Conservation (phyloP, 1,140 invertebrate genomes). For the Drosophila ficusphila region DNA sequence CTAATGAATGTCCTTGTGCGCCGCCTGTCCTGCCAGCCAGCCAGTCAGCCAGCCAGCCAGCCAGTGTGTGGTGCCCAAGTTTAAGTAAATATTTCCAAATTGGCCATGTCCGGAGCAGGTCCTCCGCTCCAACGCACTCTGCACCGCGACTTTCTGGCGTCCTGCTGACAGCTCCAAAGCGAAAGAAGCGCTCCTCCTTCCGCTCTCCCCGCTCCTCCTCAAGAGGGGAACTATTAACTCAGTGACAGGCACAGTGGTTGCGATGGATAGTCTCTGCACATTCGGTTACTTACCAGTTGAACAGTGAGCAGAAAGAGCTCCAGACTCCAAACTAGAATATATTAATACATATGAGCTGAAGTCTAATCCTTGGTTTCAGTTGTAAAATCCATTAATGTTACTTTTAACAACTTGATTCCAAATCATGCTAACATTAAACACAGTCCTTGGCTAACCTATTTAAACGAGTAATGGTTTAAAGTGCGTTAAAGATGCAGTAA, state of each 20-base stretch:
- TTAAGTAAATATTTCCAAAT: conserved; percentile 82
- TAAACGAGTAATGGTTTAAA: too few relatives aligned
- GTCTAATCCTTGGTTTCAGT: too few relatives aligned
- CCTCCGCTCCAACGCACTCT: conserved; percentile 15
- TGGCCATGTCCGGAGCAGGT: conserved; percentile 70
- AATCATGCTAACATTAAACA: too few relatives aligned
- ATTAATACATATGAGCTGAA: too few relatives aligned
- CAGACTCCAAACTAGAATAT: too few relatives aligned
- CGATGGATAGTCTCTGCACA: rapidly evolving
- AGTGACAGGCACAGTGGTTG: conserved; percentile 14
- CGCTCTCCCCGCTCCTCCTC: conserved; percentile 18
- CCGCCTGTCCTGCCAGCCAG: not conserved
- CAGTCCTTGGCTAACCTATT: too few relatives aligned
- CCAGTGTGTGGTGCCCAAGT: conserved; percentile 39
- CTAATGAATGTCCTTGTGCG: conserved; percentile 53
- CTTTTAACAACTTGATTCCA: too few relatives aligned
- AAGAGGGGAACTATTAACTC: not conserved
- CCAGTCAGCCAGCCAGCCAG: not conserved
- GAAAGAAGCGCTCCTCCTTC: conserved; percentile 66
- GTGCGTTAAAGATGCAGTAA: not conserved
- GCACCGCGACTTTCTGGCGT: conserved; percentile 37
- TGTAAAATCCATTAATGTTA: too few relatives aligned
- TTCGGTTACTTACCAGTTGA: too few relatives aligned
- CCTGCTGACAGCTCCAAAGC: conserved; percentile 46
- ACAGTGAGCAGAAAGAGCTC: too few relatives aligned